Evolutionary conservation across 1,140 invertebrate species (phyloP), one percentile per base, ranked within the genome.

Genomic region (Brachionus rotundiformis): DNA sequence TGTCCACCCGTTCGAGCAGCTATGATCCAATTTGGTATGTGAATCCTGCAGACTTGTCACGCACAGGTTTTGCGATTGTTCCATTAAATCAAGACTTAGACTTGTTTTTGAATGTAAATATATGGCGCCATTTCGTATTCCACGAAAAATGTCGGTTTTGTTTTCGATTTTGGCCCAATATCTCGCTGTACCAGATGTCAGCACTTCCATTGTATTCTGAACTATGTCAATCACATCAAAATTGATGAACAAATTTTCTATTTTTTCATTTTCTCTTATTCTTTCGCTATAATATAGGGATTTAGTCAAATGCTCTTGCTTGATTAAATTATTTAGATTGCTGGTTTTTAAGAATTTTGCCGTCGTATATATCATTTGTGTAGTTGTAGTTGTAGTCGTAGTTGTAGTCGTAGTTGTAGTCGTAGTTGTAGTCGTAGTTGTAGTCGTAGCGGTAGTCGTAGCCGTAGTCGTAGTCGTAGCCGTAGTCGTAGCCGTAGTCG

Each of bases 71-170:
- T 33, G 7, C n/a, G 29, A 39, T 36, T 13, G n/a, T 13, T 61
- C 47, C 27, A 36, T 25, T 31, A 63, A 39, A 19, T 63, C 31
- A 13, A 79, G 4, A 33, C 7, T 19, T 6, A 79, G 5, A 31
- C 59, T 59, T 59, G 76, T 79, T 31, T 39, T 36, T 8, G 76
- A 79, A 79, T 79, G 76, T 11, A 79, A 33, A 63, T 79, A 79
- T 13, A 79, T 31, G n/a, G 47, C 76, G 16, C 76, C 76, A 13
- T 54, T 59, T 10, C 31, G 29, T 39, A 79, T 79, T 16, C 76
- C 76, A 0, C 25, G 16, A n/a, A 79, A 79, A 49, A 79, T 79
- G 36, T 79, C 76, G 6, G 76, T 79, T 79, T 41, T 54, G 16
- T 79, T 79, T 33, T 59, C 44, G 1, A 79, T 33, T 11, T 54